Evolutionary conservation across 1,140 invertebrate species (phyloP).

Genomic region (Cylas formicarius): DNA sequence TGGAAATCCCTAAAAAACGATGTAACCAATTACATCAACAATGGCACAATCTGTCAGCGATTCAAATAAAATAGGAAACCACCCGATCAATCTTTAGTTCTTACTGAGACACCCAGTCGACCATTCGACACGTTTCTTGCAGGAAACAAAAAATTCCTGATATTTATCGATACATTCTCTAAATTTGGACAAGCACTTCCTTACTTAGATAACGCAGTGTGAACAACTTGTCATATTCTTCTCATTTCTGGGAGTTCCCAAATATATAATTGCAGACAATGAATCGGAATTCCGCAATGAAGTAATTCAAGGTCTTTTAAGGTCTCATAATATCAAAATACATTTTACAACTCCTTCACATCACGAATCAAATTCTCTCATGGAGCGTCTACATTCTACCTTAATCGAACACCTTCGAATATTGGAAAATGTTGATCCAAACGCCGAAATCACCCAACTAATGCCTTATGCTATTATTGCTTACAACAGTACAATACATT

Average conservation of each 20-base stretch:
- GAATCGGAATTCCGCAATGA: constrained; percentile 29
- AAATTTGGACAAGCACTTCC: constrained; percentile 22
- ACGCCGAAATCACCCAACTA: constrained; percentile 5
- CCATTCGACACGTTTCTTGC: constrained; percentile 18
- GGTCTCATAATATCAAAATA: constrained; percentile 31
- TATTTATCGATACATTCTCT: constrained; percentile 15
- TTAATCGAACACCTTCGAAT: constrained; percentile 32
- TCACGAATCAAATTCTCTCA: constrained; percentile 34
- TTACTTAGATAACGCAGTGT: constrained; percentile 7
- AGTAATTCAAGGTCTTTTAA: constrained; percentile 24
- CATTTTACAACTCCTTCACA: constrained; percentile 38
- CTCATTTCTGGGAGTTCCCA: constrained; percentile 19
- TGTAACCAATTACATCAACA: constrained; percentile 19
- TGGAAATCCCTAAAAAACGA: constrained; percentile 11
- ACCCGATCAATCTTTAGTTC: constrained; percentile 8
- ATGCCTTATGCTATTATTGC: constrained; percentile 24
- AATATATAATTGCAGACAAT: constrained; percentile 25
- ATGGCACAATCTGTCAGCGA: constrained; percentile 13
- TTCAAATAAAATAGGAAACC: constrained; percentile 13
- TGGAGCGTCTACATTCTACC: constrained; percentile 29
- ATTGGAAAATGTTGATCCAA: constrained; percentile 24
- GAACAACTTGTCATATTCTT: constrained; percentile 24
- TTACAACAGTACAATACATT: constrained; percentile 24
- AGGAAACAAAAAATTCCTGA: constrained; percentile 15
- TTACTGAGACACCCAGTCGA: constrained; percentile 7